Percentiles rank a stretch among this genome's conserved stretches.
Conservation (phyloP, 2,113 vertebrate genomes). For the Otocyon megalotis region DNA sequence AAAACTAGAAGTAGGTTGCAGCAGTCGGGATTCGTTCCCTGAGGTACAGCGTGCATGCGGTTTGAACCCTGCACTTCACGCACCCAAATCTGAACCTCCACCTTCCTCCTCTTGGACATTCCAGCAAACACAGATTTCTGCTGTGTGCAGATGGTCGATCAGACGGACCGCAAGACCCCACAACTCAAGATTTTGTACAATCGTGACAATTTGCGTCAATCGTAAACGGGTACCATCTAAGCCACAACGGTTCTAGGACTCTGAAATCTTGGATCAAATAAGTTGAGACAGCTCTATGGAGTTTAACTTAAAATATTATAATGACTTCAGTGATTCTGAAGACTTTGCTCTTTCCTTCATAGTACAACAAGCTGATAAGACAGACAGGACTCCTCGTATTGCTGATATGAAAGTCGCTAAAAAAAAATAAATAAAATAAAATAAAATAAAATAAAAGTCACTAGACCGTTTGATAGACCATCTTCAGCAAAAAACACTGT, state of each 20-base stretch:
- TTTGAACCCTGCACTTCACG: background rate
- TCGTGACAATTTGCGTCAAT: background rate
- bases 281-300: background rate
- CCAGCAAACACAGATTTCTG: background rate
- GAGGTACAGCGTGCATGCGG: background rate
- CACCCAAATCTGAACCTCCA: background rate
- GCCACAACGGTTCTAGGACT: background rate
- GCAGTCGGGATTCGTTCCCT: background rate
- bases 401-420: background rate
- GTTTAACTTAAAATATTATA: slow-evolving; percentile 53
- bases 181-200: background rate
- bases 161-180: background rate
- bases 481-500: slow-evolving; percentile 10
- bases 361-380: background rate
- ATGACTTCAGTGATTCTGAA: slow-evolving; percentile 19
- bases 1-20: background rate
- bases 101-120: background rate
- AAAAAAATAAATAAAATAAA: no score
- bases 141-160: background rate
- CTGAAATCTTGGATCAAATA: background rate
- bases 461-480: background rate
- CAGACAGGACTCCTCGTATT: background rate
- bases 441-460: background rate
- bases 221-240: slow-evolving; percentile 18
- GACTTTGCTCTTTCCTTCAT: background rate